Evolutionary conservation across 37 sponge, comb jelly and placozoan genomes (phyloP).

Genomic region (Amphimedon queenslandica): DNA sequence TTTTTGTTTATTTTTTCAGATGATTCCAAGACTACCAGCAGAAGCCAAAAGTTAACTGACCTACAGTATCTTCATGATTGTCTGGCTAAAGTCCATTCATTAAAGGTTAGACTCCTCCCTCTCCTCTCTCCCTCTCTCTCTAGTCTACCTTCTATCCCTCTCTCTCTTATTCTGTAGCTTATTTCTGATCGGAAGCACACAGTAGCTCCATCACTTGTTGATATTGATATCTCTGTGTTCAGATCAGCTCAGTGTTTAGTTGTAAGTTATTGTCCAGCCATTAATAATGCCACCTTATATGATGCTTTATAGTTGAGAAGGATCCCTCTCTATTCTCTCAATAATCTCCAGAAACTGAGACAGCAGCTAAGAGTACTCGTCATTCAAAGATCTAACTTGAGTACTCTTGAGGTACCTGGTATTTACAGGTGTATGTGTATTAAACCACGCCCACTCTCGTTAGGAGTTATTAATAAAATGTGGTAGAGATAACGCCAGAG

Average conservation of each 20-base stretch:
- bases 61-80: constrained; percentile 18
- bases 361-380: constrained; percentile 47
- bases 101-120: constrained; percentile 7
- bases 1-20: constrained; percentile 11
- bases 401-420: constrained; percentile 26
- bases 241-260: constrained; percentile 38
- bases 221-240: constrained; percentile 40
- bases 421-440: not conserved
- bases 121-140: not conserved
- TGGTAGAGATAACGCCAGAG: constrained; percentile 54
- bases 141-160: no score
- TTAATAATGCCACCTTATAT: not conserved
- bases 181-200: constrained; percentile 25
- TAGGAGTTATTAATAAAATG: constrained; percentile 12
- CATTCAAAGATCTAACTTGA: constrained; percentile 50
- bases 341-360: constrained; percentile 51
- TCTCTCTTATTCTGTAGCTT: constrained; percentile 4
- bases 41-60: not conserved
- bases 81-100: constrained; percentile 4
- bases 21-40: not conserved
- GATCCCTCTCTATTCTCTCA: constrained; percentile 36
- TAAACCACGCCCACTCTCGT: not conserved
- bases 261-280: constrained; percentile 18
- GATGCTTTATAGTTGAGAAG: constrained; percentile 49
- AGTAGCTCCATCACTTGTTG: constrained; percentile 13